A percentile compares a stretch with the other conserved stretches of the same genome.
Conservation (phyloP, 2,888 invertebrate genomes). For the Synanthedon tipuliformis region DNA sequence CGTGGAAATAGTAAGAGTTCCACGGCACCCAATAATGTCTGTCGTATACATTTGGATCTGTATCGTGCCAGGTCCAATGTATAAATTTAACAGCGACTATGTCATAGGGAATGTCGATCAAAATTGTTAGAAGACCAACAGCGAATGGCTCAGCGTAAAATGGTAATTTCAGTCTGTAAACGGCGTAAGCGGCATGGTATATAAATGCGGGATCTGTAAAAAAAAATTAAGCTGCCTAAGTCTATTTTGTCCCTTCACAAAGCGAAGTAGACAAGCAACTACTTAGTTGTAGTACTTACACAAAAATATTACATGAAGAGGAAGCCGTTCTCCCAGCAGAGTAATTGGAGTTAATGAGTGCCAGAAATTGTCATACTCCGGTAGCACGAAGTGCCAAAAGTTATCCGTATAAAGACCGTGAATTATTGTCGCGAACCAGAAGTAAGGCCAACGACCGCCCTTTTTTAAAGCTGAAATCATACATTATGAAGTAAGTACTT, state of each 20-base stretch:
- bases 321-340: conserved; percentile 77
- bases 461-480: conserved; percentile 70
- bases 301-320: conserved; percentile 77
- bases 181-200: conserved; percentile 71
- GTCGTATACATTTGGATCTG: conserved; percentile 77
- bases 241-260: background rate
- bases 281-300: conserved; percentile 65
- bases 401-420: conserved; percentile 79
- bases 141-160: conserved; percentile 73
- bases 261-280: no score
- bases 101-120: conserved; percentile 84
- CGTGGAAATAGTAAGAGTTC: conserved; percentile 87
- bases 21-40: conserved; percentile 86
- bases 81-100: conserved; percentile 81
- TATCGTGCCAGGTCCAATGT: conserved; percentile 89
- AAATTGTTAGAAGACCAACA: conserved; percentile 77
- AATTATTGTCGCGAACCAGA: conserved; percentile 79
- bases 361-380: conserved; percentile 87
- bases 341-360: conserved; percentile 82
- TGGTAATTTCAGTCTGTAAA: conserved; percentile 67
- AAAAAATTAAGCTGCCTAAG: background rate
- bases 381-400: conserved; percentile 75
- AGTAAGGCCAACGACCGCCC: conserved; percentile 80
- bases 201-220: conserved; percentile 71
- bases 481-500: background rate